Percentiles rank a stretch among this genome's conserved stretches.
These are phyloP conservation scores for Platalea minor DNA, from an alignment of 2,797 vertebrate genomes.

Conservation along the genomic window DNA sequence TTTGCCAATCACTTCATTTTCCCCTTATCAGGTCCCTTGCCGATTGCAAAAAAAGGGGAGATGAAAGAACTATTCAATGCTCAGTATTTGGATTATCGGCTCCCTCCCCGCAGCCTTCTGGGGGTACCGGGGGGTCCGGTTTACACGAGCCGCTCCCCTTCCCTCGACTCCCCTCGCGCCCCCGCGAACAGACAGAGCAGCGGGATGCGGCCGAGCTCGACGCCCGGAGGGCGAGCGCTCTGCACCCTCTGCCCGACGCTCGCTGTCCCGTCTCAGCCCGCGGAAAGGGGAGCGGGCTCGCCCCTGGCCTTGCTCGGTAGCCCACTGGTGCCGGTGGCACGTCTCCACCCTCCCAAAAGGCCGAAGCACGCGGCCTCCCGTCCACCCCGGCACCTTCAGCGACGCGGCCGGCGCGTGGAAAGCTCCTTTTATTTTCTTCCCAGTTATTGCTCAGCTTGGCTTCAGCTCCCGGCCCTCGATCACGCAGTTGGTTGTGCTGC, in stretches of 20 bases:
- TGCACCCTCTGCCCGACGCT: rapidly evolving
- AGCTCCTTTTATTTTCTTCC: neutral
- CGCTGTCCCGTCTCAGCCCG: rapidly evolving
- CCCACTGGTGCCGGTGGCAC: neutral
- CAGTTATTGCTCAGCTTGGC: neutral
- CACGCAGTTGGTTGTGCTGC: neutral
- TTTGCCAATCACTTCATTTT: neutral
- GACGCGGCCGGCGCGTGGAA: rapidly evolving
- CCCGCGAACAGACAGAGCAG: neutral
- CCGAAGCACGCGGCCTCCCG: neutral
- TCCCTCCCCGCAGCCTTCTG: neutral
- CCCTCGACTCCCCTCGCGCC: neutral
- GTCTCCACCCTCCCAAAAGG: too few species aligned
- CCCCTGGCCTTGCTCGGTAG: too few species aligned
- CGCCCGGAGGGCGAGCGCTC: rapidly evolving
- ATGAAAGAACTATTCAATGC: neutral
- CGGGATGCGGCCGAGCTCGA: neutral
- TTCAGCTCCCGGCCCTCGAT: neutral
- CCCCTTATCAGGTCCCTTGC: neutral
- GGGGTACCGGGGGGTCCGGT: neutral
- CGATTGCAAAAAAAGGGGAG: neutral
- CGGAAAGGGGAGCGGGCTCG: neutral
- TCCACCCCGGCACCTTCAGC: rapidly evolving
- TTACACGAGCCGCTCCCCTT: neutral
- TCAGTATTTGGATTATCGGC: neutral